phyloP scores from a whole-genome alignment of 2,888 invertebrate species.

The Sycophila texana region DNA sequence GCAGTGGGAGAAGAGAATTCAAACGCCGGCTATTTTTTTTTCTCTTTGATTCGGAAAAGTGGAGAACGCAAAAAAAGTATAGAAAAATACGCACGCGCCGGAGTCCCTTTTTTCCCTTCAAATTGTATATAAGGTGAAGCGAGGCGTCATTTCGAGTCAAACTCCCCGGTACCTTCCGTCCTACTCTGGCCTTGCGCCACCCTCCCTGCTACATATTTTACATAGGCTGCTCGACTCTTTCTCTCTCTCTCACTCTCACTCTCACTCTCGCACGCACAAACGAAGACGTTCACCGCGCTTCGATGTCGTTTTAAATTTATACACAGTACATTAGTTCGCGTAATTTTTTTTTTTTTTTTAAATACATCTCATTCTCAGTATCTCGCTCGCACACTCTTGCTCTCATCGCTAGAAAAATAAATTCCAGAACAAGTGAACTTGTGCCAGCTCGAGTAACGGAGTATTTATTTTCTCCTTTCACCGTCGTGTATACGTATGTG shows the following conservation, averaged over 20 bases:
- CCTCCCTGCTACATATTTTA: conserved; percentile 12
- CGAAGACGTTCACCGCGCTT: conserved; percentile 38
- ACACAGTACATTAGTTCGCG: conserved; percentile 29
- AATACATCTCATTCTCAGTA: conserved; percentile 39
- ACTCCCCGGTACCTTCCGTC: neutral
- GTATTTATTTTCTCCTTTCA: conserved; percentile 18
- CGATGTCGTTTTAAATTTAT: conserved; percentile 51
- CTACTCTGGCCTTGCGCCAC: neutral
- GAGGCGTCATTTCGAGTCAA: no score
- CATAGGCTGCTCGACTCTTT: conserved; percentile 24
- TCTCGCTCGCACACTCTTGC: conserved; percentile 11
- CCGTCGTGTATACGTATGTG: no score
- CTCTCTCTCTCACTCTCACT: neutral
- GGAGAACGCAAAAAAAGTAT: neutral
- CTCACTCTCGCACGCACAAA: conserved; percentile 21
- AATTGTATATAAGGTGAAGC: neutral
- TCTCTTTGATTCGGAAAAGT: no score
- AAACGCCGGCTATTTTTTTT: no score
- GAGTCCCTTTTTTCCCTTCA: no score
- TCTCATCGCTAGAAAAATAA: conserved; percentile 55
- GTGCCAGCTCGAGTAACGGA: conserved; percentile 60
- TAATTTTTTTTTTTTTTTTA: conserved; percentile 10
- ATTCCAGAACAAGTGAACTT: conserved; percentile 61
- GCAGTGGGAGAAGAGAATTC: no score
- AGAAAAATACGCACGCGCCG: no score